phyloP scores from a whole-genome alignment of 2,888 invertebrate genomes.

The Acanthosepion lycidas region DNA sequence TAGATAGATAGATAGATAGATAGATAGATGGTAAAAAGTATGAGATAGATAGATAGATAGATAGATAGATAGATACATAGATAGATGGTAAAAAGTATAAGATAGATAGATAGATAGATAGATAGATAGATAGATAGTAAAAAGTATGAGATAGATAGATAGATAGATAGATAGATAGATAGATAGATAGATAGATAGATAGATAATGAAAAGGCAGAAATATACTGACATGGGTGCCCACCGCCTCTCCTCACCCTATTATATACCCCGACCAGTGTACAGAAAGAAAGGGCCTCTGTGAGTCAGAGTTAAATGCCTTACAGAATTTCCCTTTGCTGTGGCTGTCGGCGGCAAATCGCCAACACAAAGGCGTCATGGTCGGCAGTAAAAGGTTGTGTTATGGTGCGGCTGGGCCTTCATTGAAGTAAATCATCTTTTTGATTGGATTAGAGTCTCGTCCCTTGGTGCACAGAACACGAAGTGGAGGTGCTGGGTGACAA shows the following conservation, averaged over 20 bases:
- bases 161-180: too few relatives aligned
- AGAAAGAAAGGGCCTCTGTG: background rate
- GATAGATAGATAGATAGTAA: too few relatives aligned
- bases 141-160: too few relatives aligned
- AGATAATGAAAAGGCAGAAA: background rate
- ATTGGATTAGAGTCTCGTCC: slow-evolving; percentile 13
- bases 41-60: too few relatives aligned
- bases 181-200: too few relatives aligned
- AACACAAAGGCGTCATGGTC: slow-evolving; percentile 33
- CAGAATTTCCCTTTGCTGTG: slow-evolving; percentile 8
- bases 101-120: too few relatives aligned
- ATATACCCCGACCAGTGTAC: background rate
- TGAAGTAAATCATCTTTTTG: slow-evolving; percentile 33
- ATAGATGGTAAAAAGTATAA: too few relatives aligned
- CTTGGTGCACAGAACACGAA: background rate
- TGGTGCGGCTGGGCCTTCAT: slow-evolving; percentile 12
- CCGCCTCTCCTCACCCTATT: background rate
- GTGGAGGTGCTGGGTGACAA: background rate
- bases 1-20: too few relatives aligned
- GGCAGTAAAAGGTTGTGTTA: slow-evolving; percentile 15
- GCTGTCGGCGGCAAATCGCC: slow-evolving; percentile 8
- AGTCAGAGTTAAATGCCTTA: slow-evolving; percentile 33
- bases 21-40: too few relatives aligned
- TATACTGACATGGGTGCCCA: background rate
- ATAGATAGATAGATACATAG: background rate